Base-by-base conservation (phyloP, 2,888 invertebrate genomes). In the Halictus quadricinctus region DNA sequence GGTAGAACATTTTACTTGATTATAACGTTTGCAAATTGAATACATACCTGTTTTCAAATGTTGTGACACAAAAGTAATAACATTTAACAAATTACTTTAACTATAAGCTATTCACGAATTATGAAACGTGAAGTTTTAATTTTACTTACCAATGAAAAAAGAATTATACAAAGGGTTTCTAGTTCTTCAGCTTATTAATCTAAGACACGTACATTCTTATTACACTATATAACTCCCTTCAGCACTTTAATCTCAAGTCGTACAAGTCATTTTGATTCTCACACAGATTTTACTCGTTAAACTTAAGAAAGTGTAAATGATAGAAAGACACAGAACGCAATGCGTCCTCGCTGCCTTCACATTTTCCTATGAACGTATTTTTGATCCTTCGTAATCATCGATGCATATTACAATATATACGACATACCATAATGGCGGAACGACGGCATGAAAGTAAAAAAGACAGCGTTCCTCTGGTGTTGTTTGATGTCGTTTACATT, bases 381-480 rank as follows among this genome's bases (percentile, higher is more conserved):
- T 82, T 73, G n/a, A 58, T 84, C 41, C 73, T 74, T 84, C 60
- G 73, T 69, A 69, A 84, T 69, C 73, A 84, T 50, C 78, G 83
- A 74, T 60, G 69, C 60, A 84, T 74, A 73, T 73, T 69, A 84
- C 58, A 75, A 75, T 79, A 84, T 74, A 84, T 78, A 84, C 85
- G 66, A 60, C 73, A 74, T 50, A 84, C 78, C 73, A 78, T 84
- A 73, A 84, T 84, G 83, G 83, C 83, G 83, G 83, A 83, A 77
- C 50, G 48, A 69, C 78, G 66, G 41, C 78, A 83, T 83, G 60
- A 77, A 77, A 43, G 84, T 84, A 77, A 73, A 73, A 83, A 77
- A 58, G 36, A 46, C 69, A 84, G 76, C 58, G 41, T 69, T 36
- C 41, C 41, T 29, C 73, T 58, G 41, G 7, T 60, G 50, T 15